A percentile compares a stretch with the other conserved stretches of the same genome.
These are phyloP conservation scores for Platyura marginata DNA, from an alignment of 1,140 invertebrate genomes.

Conservation along the genomic window DNA sequence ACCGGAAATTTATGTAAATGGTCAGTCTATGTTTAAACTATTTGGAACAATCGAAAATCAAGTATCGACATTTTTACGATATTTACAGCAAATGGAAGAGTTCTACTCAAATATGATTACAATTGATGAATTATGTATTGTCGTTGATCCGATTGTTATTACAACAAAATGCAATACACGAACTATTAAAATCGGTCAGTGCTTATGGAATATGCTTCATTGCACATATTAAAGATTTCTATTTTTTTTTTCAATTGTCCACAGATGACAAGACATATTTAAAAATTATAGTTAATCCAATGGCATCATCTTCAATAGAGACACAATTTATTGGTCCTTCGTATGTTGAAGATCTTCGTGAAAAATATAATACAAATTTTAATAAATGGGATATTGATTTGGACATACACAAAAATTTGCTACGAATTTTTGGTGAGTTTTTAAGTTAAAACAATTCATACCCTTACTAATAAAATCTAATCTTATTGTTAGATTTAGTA, in stretches of 20 bases:
- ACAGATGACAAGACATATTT: conserved; percentile 6
- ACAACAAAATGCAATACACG: conserved; percentile 15
- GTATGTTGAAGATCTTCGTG: conserved; percentile 11
- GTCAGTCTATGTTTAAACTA: no score
- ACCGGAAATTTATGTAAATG: no score
- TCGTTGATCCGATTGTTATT: conserved; percentile 13
- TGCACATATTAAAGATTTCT: no score
- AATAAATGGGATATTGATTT: conserved; percentile 17
- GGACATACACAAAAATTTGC: conserved; percentile 18
- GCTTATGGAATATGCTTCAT: conserved; percentile 7
- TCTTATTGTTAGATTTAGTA: conserved; percentile 8
- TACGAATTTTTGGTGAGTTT: conserved; percentile 13
- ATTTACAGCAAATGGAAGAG: not conserved
- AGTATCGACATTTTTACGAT: no score
- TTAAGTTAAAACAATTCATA: not conserved
- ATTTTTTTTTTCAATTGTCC: not conserved
- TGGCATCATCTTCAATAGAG: conserved; percentile 11
- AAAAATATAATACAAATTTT: conserved; percentile 14
- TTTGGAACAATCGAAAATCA: no score
- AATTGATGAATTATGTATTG: conserved; percentile 19
- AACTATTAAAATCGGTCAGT: conserved; percentile 12
- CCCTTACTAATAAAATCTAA: not conserved
- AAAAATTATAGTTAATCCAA: conserved; percentile 14
- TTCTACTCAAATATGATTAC: conserved; percentile 17
- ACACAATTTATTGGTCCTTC: conserved; percentile 20